Base-by-base conservation (phyloP, 2,797 vertebrate species). In the Luscinia luscinia region DNA sequence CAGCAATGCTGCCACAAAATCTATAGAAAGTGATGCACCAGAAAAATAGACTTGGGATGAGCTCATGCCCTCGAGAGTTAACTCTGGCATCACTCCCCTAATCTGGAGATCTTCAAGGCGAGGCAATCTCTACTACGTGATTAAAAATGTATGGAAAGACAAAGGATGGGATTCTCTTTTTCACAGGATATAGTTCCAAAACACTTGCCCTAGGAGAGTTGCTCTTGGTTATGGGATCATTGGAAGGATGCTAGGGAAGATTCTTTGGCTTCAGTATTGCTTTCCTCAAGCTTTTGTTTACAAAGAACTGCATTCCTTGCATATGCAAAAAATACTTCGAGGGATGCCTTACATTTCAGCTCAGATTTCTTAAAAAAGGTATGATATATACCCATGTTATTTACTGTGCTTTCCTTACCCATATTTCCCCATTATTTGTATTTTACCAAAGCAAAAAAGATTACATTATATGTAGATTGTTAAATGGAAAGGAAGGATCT, bases 271-370 rank as follows among this genome's bases (percentile, higher is more conserved):
- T 97, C 88, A 86, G 67, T 95, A 82, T 97, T 97, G 97, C 90
- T 96, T 95, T 96, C 94, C 77, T 96, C 97, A 96, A 94, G 97
- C 97, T 97, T 97, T 97, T 97, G 98, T 99, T 99, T 98, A 98
- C 97, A 98, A 94, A 97, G 91, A 97, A 97, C 96, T 97, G 98
- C 98, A 98, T 99, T 98, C 98, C 97, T 98, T 97, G 97, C 98
- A 97, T 96, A 97, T 95, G 96, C 96, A 94, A 93, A 97, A 96
- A 93, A 68, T 75, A 90, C 90, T 89, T 86, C n/a, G 83, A 95
- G 94, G 94, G 97, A 98, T 98, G 98, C 98, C 98, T 98, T 98
- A 98, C 97, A 93, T 97, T 98, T 98, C 96, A 97, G 97, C 94
- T 97, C 74, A 22, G 96, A 85, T 96, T 98, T 97, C 97, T 97